Conservation (phyloP, 2,888 invertebrate species). For the Xylota sylvarum region DNA sequence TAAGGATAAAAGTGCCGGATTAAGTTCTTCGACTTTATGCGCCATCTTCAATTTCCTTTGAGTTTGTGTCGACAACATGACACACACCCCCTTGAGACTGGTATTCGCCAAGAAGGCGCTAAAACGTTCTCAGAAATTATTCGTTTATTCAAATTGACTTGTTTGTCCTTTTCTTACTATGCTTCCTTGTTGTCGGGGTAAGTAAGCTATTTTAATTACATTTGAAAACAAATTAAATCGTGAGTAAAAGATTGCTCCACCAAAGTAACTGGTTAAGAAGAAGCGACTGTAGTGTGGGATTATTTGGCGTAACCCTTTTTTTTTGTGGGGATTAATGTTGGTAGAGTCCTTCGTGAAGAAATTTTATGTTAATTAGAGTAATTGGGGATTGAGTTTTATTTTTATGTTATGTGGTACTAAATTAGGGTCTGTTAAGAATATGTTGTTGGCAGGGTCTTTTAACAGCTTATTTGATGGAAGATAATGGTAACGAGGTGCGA, state of each 20-base stretch:
- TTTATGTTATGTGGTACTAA: background rate
- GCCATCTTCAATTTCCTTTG: slow-evolving; percentile 45
- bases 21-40: slow-evolving; percentile 39
- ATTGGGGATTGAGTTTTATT: slow-evolving; percentile 27
- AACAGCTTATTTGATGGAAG: background rate
- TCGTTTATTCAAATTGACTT: slow-evolving; percentile 58
- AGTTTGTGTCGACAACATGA: slow-evolving; percentile 8
- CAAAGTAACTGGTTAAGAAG: background rate
- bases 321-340: slow-evolving; percentile 36
- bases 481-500: background rate
- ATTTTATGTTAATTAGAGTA: slow-evolving; percentile 37
- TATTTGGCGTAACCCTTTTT: slow-evolving; percentile 49
- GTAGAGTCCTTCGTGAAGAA: background rate
- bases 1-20: slow-evolving; percentile 38
- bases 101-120: slow-evolving; percentile 15
- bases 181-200: slow-evolving; percentile 4
- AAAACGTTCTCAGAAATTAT: slow-evolving; percentile 27
- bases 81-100: slow-evolving; percentile 3
- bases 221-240: slow-evolving; percentile 64
- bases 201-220: slow-evolving; percentile 42
- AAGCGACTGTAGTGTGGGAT: slow-evolving; percentile 1
- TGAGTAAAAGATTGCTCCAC: background rate
- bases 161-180: slow-evolving; percentile 7
- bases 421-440: background rate
- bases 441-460: too few species aligned